Evolutionary conservation across 1,140 invertebrate species (phyloP).

Genomic region (Sitodiplosis mosellana): DNA sequence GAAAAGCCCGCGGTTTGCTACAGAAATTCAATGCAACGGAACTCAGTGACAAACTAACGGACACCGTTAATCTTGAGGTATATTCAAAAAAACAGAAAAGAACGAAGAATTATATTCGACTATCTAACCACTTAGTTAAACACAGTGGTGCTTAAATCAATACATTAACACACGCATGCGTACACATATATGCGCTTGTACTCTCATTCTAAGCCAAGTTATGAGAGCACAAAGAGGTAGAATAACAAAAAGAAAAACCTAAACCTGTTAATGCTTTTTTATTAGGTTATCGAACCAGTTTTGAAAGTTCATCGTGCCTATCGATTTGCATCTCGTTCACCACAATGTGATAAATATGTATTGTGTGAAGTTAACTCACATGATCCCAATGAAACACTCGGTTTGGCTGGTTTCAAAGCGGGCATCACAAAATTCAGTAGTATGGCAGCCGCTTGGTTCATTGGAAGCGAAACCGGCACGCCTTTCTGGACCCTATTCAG

Average conservation of each 20-base stretch:
- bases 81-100: slow-evolving; percentile 4
- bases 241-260: no score
- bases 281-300: slow-evolving; percentile 47
- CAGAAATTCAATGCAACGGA: slow-evolving; percentile 33
- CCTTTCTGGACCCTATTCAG: slow-evolving; percentile 36
- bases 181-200: no score
- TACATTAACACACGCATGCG: no score
- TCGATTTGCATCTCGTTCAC: slow-evolving; percentile 43
- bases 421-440: slow-evolving; percentile 51
- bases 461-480: slow-evolving; percentile 30
- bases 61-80: slow-evolving; percentile 54
- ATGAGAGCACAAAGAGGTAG: no score
- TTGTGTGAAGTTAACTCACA: slow-evolving; percentile 54
- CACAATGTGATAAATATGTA: slow-evolving; percentile 54
- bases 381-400: slow-evolving; percentile 27
- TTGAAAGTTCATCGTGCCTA: slow-evolving; percentile 57
- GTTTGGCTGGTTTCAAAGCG: slow-evolving; percentile 36
- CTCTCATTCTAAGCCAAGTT: no score
- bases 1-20: slow-evolving; percentile 41
- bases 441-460: slow-evolving; percentile 33
- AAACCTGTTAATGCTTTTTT: not conserved
- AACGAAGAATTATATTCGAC: no score
- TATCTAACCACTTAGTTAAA: no score
- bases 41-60: slow-evolving; percentile 52
- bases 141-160: no score